Conservation (phyloP, 2,113 vertebrate genomes). For the Nyctibius bracteatus region DNA sequence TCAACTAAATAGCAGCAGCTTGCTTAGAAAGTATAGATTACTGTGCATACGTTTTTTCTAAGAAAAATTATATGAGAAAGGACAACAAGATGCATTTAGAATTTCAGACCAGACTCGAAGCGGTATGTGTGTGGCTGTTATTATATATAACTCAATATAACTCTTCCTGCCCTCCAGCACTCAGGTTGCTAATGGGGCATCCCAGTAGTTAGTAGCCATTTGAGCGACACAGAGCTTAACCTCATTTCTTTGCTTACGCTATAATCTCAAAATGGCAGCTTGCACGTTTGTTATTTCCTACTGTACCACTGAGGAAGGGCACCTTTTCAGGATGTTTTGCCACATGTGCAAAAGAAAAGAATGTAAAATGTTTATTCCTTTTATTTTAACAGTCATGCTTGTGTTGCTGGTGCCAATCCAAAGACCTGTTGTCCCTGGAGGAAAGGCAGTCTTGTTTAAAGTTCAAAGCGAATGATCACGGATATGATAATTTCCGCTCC, state of each 20-base stretch:
- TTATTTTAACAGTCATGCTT: conserved; percentile 84
- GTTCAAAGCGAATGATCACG: conserved; percentile 87
- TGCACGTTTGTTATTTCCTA: not conserved
- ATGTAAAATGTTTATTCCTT: conserved; percentile 14
- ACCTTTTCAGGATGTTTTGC: not conserved
- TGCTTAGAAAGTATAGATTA: not conserved
- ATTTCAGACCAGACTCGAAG: not conserved
- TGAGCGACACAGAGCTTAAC: not conserved
- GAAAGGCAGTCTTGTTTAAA: conserved; percentile 87
- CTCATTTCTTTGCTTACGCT: not conserved
- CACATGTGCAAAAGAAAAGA: not conserved
- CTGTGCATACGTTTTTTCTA: not conserved
- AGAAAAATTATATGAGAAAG: not conserved
- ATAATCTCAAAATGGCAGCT: not conserved
- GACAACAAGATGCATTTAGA: not conserved
- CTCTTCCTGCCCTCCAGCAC: not conserved
- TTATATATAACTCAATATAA: not conserved
- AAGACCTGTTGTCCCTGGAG: conserved; percentile 79
- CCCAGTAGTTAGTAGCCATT: not conserved
- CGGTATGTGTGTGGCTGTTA: not conserved
- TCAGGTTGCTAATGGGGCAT: not conserved
- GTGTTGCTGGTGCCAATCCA: conserved; percentile 83
- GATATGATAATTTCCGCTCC: conserved; percentile 87
- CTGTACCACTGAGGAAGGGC: not conserved
- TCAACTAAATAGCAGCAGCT: not conserved